Conservation (phyloP, 2,797 vertebrate species). For the Ambastaia sidthimunki region DNA sequence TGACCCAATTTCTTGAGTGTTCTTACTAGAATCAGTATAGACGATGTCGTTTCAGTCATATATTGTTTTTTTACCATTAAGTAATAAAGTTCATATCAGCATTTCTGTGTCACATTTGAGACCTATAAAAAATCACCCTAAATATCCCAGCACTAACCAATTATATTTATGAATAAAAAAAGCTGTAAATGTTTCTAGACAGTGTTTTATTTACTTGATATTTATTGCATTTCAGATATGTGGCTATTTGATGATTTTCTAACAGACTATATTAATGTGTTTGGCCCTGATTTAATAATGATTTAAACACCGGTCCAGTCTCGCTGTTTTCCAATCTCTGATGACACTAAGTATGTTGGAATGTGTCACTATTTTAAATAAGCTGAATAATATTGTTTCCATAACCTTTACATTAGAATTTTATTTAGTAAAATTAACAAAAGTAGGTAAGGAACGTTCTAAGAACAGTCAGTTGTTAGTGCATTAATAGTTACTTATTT, state of each 20-base stretch:
- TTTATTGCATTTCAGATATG: constrained; percentile 43
- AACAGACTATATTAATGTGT: constrained; percentile 31
- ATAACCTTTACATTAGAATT: constrained; percentile 30
- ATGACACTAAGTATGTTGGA: constrained; percentile 37
- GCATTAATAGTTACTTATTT: too few relatives aligned
- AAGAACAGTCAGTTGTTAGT: background rate
- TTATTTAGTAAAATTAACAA: background rate
- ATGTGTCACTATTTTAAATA: constrained; percentile 39
- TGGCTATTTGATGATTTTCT: constrained; percentile 21
- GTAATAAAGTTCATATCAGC: background rate
- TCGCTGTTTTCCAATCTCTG: constrained; percentile 23
- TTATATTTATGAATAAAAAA: constrained; percentile 24
- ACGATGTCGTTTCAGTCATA: background rate
- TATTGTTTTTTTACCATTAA: background rate
- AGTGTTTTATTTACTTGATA: background rate
- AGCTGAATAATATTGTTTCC: constrained; percentile 53
- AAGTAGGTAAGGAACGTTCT: background rate
- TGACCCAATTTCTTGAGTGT: background rate
- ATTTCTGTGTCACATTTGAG: constrained; percentile 6
- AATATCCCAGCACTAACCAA: constrained; percentile 21
- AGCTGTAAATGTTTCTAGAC: background rate
- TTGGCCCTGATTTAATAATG: constrained; percentile 34
- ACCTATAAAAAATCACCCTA: background rate
- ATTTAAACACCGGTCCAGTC: constrained; percentile 50
- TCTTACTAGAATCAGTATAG: background rate